Conservation (phyloP, 2,113 vertebrate genomes). For the Meriones unguiculatus region DNA sequence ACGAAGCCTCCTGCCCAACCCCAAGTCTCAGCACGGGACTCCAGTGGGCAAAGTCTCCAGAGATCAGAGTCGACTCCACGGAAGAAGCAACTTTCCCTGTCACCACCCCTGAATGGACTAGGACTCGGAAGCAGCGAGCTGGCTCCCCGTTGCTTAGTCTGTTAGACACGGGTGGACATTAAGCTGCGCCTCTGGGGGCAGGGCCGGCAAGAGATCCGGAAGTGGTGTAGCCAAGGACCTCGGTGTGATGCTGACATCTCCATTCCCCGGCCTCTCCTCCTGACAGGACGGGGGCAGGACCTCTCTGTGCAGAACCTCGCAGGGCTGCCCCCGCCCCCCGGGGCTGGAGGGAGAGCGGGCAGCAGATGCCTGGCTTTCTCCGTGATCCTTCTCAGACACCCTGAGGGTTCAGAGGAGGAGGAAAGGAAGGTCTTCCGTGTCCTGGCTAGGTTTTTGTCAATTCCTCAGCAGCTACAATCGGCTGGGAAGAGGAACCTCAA, state of each 20-base stretch:
- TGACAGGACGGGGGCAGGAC: not conserved
- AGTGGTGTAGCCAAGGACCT: not conserved
- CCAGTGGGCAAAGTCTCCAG: not conserved
- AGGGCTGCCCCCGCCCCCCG: not conserved
- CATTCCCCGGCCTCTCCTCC: not conserved
- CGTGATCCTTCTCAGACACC: not conserved
- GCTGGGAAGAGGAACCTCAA: not conserved
- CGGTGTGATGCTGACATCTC: not conserved
- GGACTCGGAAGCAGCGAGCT: not conserved
- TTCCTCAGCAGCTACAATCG: not conserved
- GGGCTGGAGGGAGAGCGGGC: not conserved
- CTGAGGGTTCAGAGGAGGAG: not conserved
- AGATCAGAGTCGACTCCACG: not conserved
- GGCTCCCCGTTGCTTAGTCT: not conserved
- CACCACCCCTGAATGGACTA: not conserved
- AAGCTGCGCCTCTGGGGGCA: not conserved
- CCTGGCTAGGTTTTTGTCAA: not conserved
- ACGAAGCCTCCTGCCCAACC: not conserved
- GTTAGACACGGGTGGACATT: not conserved
- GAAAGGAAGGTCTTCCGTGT: not conserved
- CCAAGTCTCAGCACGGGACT: slow-evolving; percentile 13
- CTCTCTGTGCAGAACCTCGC: not conserved
- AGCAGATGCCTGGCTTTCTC: not conserved
- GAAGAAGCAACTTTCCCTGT: not conserved
- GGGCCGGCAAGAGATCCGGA: not conserved